phyloP scores from a whole-genome alignment of 2,797 vertebrate species.

The Bothrops alternatus region DNA sequence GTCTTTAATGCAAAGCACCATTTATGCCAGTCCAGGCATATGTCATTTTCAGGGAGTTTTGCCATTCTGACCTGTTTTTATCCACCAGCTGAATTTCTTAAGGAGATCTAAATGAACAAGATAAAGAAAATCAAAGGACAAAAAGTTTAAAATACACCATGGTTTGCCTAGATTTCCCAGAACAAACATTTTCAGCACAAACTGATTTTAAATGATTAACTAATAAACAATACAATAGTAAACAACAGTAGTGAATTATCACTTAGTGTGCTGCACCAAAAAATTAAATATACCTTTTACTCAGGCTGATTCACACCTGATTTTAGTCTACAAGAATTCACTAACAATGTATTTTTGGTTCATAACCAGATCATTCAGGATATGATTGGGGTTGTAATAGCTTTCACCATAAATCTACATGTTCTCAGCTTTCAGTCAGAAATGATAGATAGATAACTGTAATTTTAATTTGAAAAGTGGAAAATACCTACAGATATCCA shows the following conservation, averaged over 20 bases:
- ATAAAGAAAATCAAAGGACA: background rate
- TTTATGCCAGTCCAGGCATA: slow-evolving; percentile 86
- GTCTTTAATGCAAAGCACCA: slow-evolving; percentile 86
- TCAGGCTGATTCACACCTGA: background rate
- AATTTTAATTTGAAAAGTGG: background rate
- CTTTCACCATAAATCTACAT: background rate
- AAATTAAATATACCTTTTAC: background rate
- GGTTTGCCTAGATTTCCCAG: background rate
- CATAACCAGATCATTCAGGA: background rate
- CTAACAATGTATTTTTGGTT: background rate
- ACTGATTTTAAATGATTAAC: background rate
- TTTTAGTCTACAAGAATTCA: background rate
- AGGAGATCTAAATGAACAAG: slow-evolving; percentile 36
- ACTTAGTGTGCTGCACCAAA: background rate
- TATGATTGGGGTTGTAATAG: background rate
- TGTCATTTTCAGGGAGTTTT: slow-evolving; percentile 70
- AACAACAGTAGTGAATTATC: too few relatives aligned
- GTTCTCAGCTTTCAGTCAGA: background rate
- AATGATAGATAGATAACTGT: background rate
- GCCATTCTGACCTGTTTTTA: slow-evolving; percentile 64
- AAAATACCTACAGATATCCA: background rate
- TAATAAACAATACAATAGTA: background rate
- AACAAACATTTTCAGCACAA: background rate
- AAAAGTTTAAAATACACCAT: rapidly evolving
- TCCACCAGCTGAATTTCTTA: slow-evolving; percentile 24